Evolutionary conservation across 2,888 invertebrate species (phyloP), one percentile per base, ranked within the genome.

Genomic region (Pyrochroa serraticornis): DNA sequence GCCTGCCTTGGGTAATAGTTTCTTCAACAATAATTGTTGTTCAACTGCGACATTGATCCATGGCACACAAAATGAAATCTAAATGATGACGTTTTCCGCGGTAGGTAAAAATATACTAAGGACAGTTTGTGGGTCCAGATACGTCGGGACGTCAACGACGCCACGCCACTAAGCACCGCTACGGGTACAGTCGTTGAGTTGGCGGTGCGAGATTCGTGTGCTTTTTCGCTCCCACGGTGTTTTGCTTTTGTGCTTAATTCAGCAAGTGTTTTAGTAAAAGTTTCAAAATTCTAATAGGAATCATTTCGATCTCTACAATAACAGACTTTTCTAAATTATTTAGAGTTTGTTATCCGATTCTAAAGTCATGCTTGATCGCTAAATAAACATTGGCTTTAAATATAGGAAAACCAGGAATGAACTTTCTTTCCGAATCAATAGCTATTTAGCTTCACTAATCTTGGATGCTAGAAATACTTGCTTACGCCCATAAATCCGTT

Each of bases 81-180:
- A 43, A 42, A 30, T 46, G 31, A 36, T 54, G 36, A 48, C 42
- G 35, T 58, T 62, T 61, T 58, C 41, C 47, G 54, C 42, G 38
- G 51, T 55, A 51, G 68, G 63, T 70, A 73, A 74, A 74, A 76
- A 77, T 75, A 75, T 68, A 63, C 67, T 68, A 67, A 66, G 65
- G 65, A 53, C 60, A 58, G 41, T 53, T 41, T 52, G 49, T 58
- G 53, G 52, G 58, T 56, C 48, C 54, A 46, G 59, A 39, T 43
- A 43, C 67, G 63, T 66, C 63, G 35, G 55, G 69, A 68, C 69
- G 69, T 65, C 62, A 50, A 52, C 55, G 60, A 60, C 55, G 63
- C 64, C 63, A 61, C 62, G 56, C 56, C 54, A 45, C 52, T 37
- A 35, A 48, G 43, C 56, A 57, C 52, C 65, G 65, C 34, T 63